These are phyloP conservation scores for Vombatus ursinus DNA, from an alignment of 2,113 vertebrate genomes.

Conservation along the genomic window DNA sequence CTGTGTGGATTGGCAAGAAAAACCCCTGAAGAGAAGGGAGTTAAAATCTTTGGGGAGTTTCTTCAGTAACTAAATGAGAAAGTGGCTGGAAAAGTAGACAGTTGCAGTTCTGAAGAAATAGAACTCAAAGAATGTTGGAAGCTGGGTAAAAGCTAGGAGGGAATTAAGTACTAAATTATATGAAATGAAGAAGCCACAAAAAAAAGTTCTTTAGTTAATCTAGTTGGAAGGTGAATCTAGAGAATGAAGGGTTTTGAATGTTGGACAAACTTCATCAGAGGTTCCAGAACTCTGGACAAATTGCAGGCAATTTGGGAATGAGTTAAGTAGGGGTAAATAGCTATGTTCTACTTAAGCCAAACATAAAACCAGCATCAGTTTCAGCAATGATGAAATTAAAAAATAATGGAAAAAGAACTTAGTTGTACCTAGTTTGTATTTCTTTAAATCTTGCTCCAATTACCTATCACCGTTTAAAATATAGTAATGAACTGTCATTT, in stretches of 20 bases:
- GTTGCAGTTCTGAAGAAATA: neutral
- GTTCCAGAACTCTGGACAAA: neutral
- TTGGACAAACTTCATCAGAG: neutral
- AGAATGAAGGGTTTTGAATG: neutral
- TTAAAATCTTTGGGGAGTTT: neutral
- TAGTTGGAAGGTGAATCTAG: neutral
- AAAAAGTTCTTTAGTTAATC: neutral
- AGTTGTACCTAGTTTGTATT: neutral
- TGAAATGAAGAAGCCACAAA: neutral
- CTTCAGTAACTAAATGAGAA: neutral
- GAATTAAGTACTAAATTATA: neutral
- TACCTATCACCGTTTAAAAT: neutral
- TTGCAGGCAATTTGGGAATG: neutral
- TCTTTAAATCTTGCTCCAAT: neutral
- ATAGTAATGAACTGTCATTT: neutral
- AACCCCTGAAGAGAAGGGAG: neutral
- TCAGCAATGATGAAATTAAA: neutral
- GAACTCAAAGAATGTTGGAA: neutral
- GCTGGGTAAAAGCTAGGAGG: neutral
- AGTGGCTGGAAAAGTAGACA: neutral
- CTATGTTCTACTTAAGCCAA: neutral
- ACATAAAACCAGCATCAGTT: neutral
- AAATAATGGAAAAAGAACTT: neutral
- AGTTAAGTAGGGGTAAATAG: neutral
- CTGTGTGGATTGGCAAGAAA: neutral